phyloP scores from a whole-genome alignment of 1,140 invertebrate species.

The Rhizoglyphus robini region DNA sequence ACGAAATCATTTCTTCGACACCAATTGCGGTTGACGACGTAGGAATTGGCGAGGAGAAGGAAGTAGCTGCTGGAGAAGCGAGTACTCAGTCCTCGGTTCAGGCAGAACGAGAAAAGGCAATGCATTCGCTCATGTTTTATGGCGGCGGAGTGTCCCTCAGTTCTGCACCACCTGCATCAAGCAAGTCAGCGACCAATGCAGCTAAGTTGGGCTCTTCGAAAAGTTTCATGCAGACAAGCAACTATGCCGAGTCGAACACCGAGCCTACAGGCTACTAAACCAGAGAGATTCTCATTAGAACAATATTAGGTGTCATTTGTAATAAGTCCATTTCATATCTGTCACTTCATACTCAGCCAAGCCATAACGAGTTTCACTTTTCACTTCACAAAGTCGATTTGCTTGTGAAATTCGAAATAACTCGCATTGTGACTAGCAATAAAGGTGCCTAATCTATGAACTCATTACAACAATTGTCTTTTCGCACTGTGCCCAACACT shows the following conservation, averaged over 20 bases:
- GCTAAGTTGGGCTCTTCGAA: background rate
- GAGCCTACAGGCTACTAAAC: background rate
- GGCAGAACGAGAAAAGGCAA: background rate
- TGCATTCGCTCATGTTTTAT: background rate
- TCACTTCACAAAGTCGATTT: too few relatives aligned
- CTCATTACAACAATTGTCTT: too few relatives aligned
- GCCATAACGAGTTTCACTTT: too few relatives aligned
- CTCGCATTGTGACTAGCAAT: too few relatives aligned
- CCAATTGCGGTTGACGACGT: background rate
- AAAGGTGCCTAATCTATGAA: too few relatives aligned
- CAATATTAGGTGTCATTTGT: too few relatives aligned
- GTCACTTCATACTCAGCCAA: too few relatives aligned
- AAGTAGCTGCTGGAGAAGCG: background rate
- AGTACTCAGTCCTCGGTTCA: background rate
- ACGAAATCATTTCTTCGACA: background rate
- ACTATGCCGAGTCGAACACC: background rate
- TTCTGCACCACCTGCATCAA: background rate
- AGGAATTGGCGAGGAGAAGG: background rate
- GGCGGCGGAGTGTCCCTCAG: background rate
- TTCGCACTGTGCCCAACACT: too few relatives aligned
- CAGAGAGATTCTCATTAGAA: too few relatives aligned
- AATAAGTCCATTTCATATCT: too few relatives aligned
- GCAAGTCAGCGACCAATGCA: background rate
- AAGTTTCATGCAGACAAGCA: background rate
- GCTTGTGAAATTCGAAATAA: too few relatives aligned